Base-by-base conservation (phyloP, 1,140 invertebrate species). In the Calephelis virginiensis region DNA sequence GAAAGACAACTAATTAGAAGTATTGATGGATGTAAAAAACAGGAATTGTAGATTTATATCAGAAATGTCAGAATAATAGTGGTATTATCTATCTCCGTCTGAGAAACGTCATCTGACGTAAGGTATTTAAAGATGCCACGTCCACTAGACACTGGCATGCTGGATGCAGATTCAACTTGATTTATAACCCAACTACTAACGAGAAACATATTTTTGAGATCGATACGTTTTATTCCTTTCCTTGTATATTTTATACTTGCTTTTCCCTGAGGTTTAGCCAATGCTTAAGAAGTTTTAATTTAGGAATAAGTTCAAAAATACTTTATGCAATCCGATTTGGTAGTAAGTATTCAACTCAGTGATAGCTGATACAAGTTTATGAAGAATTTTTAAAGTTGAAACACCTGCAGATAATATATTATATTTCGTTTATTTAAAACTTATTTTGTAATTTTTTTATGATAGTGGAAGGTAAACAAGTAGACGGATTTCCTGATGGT, bases 111-210 rank as follows among this genome's bases (percentile, higher is more conserved):
- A 53, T 53, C 14, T 53, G 49, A 53, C 49, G 14, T 53, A 28
- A 53, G 49, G 49, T 53, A 53, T 53, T 53, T 53, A 53, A 53
- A 53, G 49, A 53, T 53, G 28, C 14, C 14, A 14, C 49, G n/a
- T 14, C 49, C 10, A 28, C 14, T 5, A 13, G 13, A 14, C 49
- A 50, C 49, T 8, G 49, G 14, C 14, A 53, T 53, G 14, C 49
- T 17, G 49, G 5, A 53, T 17, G 14, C 49, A 53, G 49, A 11
- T 53, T 17, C 17, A 53, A 1, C 13, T 53, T 53, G 49, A 53
- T 53, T 53, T 53, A 53, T 53, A 53, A 4, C 13, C 49, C 49
- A 17, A 4, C 14, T 10, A 10, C 49, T 53, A 53, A 53, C 49
- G 14, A 53, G 49, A 53, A 17, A 53, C 14, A 53, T 53, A 53